Evolutionary conservation across 2,797 vertebrate genomes (phyloP), one percentile per base, ranked within the genome.

Genomic region (Leptodactylus fallax): DNA sequence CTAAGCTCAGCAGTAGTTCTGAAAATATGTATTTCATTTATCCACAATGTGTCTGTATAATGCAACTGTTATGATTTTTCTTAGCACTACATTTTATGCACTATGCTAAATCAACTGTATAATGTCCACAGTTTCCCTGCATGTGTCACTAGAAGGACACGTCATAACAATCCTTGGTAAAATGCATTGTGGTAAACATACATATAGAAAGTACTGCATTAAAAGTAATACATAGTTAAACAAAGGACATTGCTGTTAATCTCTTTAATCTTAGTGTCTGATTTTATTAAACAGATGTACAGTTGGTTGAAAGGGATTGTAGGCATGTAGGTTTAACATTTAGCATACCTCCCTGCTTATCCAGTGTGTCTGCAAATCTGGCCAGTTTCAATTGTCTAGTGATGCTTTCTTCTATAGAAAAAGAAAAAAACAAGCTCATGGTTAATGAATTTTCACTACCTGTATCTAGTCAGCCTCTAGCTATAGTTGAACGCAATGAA

Each of bases 241-340:
- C 71, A 85, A 23, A 77, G 3, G 13, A 76, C 83, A 47, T 47
- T 16, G 25, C 13, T 85, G 14, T 85, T 77, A 61, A 85, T 76
- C 69, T 63, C 53, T 74, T 58, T 45, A 84, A 60, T 74, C 82
- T 58, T 45, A 21, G 17, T n/a, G 49, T 17, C 36, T 47, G 5
- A 61, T 61, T 60, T 84, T 85, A 85, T 85, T 76, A 85, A 85
- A 61, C 83, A 85, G 19, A 77, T 61, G 53, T 23, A 77, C 21
- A 3, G 21, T 56, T 83, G 65, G 25, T 23, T 72, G 25, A 71
- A 83, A 72, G 53, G 19, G 27, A 21, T n/a, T 58, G 25, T 56
- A 71, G 36, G 81, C 55, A 84, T 17, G 8, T 47, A 63, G 36
- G 23, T n/a, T 58, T 25, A 76, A 49, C 71, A 27, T 85, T 77